Evolutionary conservation across 2,113 vertebrate genomes (phyloP).

Genomic region (Boleophthalmus pectinirostris): DNA sequence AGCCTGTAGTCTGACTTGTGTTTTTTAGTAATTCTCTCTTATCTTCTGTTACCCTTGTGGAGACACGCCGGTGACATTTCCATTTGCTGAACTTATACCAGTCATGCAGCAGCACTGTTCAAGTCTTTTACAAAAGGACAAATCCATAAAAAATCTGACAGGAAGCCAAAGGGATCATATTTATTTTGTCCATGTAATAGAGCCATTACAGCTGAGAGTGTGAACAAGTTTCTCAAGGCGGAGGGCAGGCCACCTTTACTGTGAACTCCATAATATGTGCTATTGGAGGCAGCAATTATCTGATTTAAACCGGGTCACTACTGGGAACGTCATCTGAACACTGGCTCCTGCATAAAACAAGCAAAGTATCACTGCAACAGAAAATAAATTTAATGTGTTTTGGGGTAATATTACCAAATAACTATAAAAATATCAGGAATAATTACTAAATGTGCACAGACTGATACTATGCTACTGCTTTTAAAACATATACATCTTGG

Average conservation of each 20-base stretch:
- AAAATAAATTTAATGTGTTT: background rate
- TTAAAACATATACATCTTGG: no score
- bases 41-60: constrained; percentile 43
- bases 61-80: constrained; percentile 39
- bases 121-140: constrained; percentile 26
- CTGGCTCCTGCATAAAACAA: background rate
- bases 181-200: constrained; percentile 34
- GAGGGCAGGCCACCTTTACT: background rate
- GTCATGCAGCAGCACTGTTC: constrained; percentile 9
- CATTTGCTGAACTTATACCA: constrained; percentile 37
- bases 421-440: no score
- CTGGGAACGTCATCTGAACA: background rate
- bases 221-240: constrained; percentile 7
- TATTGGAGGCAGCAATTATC: background rate
- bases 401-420: no score
- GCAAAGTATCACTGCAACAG: background rate
- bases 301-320: background rate
- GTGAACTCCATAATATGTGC: background rate
- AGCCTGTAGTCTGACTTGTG: constrained; percentile 18
- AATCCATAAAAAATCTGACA: constrained; percentile 27
- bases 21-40: constrained; percentile 40
- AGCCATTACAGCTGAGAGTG: constrained; percentile 3
- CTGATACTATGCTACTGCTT: no score
- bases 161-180: constrained; percentile 20
- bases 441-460: no score